phyloP scores from a whole-genome alignment of 2,797 vertebrate species.

The Pseudomugil gertrudae region DNA sequence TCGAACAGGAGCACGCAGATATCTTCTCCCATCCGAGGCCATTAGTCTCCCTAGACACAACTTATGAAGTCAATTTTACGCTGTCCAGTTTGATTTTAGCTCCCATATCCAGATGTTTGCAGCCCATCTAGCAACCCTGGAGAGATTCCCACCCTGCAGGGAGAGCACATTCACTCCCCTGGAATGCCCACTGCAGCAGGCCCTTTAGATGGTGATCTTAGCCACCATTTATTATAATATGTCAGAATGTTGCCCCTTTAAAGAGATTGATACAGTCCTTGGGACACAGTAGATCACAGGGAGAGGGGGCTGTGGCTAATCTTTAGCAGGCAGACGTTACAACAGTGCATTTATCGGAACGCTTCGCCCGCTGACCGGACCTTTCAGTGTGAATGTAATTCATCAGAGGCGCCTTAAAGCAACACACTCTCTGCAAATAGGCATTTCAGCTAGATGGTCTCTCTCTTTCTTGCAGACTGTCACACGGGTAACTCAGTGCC shows the following conservation, averaged over 20 bases:
- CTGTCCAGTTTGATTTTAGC: slow-evolving; percentile 81
- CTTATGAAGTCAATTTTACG: slow-evolving; percentile 86
- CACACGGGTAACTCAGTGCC: slow-evolving; percentile 71
- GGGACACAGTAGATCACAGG: slow-evolving; percentile 77
- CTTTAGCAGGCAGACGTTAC: slow-evolving; percentile 74
- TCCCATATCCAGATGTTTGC: slow-evolving; percentile 80
- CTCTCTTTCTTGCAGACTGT: slow-evolving; percentile 44
- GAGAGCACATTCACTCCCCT: slow-evolving; percentile 70
- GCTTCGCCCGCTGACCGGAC: slow-evolving; percentile 73
- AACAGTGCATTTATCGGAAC: slow-evolving; percentile 74
- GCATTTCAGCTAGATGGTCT: slow-evolving; percentile 68
- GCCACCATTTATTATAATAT: slow-evolving; percentile 76
- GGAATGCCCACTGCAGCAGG: slow-evolving; percentile 68
- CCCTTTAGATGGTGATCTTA: slow-evolving; percentile 71
- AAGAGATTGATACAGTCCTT: slow-evolving; percentile 77
- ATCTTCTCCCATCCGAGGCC: slow-evolving; percentile 72
- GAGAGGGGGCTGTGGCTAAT: slow-evolving; percentile 72
- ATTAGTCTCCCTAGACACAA: slow-evolving; percentile 81
- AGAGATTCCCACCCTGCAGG: slow-evolving; percentile 49
- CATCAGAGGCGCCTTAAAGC: slow-evolving; percentile 74
- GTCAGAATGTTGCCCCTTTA: slow-evolving; percentile 81
- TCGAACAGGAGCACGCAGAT: slow-evolving; percentile 80
- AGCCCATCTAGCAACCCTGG: slow-evolving; percentile 41
- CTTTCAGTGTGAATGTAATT: slow-evolving; percentile 80
- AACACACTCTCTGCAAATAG: slow-evolving; percentile 75